Evolutionary conservation across 1,140 invertebrate genomes (phyloP).

Genomic region (Hyles euphorbiae): DNA sequence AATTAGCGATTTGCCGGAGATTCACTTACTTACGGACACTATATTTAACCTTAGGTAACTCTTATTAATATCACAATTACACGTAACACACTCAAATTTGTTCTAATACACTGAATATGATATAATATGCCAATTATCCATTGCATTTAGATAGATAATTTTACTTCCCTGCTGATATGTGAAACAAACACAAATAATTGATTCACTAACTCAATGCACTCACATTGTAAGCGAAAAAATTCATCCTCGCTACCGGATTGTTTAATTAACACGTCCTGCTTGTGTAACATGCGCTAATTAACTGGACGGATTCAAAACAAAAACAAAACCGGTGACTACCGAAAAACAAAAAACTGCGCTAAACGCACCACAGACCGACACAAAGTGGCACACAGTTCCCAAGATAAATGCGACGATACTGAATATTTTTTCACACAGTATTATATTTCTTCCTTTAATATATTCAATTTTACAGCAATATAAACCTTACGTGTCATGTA

Average conservation of each 20-base stretch:
- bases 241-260: slow-evolving; percentile 43
- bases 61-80: too few relatives aligned
- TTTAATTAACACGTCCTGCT: slow-evolving; percentile 56
- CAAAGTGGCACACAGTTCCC: slow-evolving; percentile 32
- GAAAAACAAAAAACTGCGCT: slow-evolving; percentile 42
- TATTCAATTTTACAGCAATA: slow-evolving; percentile 12
- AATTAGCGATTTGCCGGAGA: too few relatives aligned
- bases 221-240: slow-evolving; percentile 36
- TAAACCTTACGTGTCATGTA: slow-evolving; percentile 20
- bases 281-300: slow-evolving; percentile 49
- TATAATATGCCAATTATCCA: too few relatives aligned
- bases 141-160: too few relatives aligned
- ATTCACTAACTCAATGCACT: slow-evolving; percentile 16
- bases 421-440: slow-evolving; percentile 3
- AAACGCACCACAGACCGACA: slow-evolving; percentile 23
- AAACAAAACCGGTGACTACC: slow-evolving; percentile 30
- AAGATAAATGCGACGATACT: slow-evolving; percentile 42
- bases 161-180: too few relatives aligned
- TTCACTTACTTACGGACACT: too few relatives aligned
- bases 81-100: too few relatives aligned
- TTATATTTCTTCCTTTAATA: slow-evolving; percentile 3
- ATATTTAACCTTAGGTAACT: too few relatives aligned
- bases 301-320: slow-evolving; percentile 55
- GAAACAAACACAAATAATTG: too few relatives aligned
- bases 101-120: too few relatives aligned